Conservation (phyloP, 2,888 invertebrate species). For the Caenorhabditis parvicauda region DNA sequence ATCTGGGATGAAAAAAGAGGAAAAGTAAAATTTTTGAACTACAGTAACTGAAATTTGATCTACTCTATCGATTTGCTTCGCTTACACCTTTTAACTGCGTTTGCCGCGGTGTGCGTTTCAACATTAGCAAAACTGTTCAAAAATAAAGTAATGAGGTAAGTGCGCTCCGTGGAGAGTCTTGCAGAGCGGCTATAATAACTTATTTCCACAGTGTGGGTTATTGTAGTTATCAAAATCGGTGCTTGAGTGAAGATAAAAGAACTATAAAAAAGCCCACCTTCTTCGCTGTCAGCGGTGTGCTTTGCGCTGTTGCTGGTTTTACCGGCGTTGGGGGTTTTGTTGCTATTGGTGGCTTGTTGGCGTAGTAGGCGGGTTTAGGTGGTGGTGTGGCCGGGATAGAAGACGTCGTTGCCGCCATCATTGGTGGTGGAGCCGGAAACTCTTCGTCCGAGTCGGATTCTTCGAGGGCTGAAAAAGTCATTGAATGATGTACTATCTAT, state of each 20-base stretch:
- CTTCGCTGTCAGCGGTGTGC: slow-evolving; percentile 13
- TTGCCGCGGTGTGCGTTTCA: too few relatives aligned
- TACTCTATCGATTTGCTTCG: too few relatives aligned
- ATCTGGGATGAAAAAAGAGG: too few relatives aligned
- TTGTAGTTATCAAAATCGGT: background rate
- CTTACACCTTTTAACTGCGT: too few relatives aligned
- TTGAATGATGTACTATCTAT: background rate
- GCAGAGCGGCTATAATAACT: too few relatives aligned
- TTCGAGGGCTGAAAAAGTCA: slow-evolving; percentile 22
- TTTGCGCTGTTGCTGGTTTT: slow-evolving; percentile 25
- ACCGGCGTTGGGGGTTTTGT: slow-evolving; percentile 2
- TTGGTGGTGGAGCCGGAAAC: slow-evolving; percentile 54
- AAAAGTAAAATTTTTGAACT: too few relatives aligned
- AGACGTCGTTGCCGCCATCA: background rate
- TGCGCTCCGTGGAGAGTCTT: too few relatives aligned
- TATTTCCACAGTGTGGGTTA: too few relatives aligned
- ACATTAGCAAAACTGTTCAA: too few relatives aligned
- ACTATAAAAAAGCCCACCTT: slow-evolving; percentile 8
- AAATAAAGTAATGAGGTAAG: too few relatives aligned
- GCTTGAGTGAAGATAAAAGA: background rate
- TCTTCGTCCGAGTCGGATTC: slow-evolving; percentile 61
- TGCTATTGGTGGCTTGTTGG: slow-evolving; percentile 6
- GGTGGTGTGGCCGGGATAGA: slow-evolving; percentile 5
- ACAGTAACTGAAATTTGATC: too few relatives aligned
- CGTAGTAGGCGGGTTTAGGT: slow-evolving; percentile 12